Conservation (phyloP, 2,797 vertebrate genomes). For the Hippocampus kuda region DNA sequence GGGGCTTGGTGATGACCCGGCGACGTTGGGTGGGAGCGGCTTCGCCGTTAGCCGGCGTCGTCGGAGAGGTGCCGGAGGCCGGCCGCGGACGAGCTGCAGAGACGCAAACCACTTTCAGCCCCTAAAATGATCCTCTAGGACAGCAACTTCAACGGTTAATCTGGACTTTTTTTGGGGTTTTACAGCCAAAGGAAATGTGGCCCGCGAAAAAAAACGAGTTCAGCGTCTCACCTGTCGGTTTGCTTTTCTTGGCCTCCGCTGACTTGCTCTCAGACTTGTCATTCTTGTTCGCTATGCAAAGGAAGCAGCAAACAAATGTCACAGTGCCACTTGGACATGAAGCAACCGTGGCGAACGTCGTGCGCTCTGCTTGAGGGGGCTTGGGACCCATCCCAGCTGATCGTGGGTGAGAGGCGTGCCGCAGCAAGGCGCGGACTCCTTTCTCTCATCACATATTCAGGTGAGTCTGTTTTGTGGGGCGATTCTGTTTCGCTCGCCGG, state of each 20-base stretch:
- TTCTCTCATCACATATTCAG: too few species aligned
- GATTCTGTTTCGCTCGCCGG: too few species aligned
- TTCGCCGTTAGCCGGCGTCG: slow-evolving; percentile 56
- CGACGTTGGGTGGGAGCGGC: slow-evolving; percentile 42
- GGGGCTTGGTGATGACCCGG: slow-evolving; percentile 69
- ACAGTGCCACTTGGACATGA: neutral
- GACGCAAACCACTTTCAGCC: too few species aligned
- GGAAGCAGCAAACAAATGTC: neutral
- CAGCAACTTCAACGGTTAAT: too few species aligned
- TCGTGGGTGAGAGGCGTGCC: neutral
- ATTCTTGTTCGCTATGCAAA: slow-evolving; percentile 70
- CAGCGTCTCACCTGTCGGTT: slow-evolving; percentile 69
- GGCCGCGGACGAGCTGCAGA: slow-evolving; percentile 50
- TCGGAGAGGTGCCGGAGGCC: slow-evolving; percentile 42
- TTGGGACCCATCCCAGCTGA: neutral
- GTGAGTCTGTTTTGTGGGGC: too few species aligned
- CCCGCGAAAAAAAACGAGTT: neutral
- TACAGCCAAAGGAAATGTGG: too few species aligned
- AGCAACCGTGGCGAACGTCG: neutral
- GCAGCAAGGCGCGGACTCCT: neutral
- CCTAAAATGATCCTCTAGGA: too few species aligned
- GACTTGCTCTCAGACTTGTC: slow-evolving; percentile 79
- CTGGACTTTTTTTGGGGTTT: too few species aligned
- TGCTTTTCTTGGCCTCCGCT: slow-evolving; percentile 76
- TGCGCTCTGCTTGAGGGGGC: neutral